phyloP scores from a whole-genome alignment of 1,140 invertebrate genomes.

The Drosophila littoralis region DNA sequence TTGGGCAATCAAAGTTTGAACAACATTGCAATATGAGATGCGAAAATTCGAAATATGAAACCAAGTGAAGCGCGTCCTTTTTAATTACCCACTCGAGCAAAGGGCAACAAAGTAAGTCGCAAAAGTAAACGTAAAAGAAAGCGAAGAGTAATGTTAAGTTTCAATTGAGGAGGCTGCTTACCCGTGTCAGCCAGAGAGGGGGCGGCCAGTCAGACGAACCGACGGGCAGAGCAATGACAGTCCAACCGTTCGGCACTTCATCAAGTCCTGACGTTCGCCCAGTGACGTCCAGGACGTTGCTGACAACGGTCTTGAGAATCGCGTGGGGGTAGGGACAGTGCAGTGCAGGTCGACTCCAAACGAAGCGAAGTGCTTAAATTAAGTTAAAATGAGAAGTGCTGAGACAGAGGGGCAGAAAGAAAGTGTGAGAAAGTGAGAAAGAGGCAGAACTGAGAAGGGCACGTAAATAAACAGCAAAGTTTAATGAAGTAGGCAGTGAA shows the following conservation, averaged over 20 bases:
- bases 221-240: slow-evolving; percentile 28
- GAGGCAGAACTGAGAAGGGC: background rate
- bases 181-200: slow-evolving; percentile 27
- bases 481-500: slow-evolving; percentile 30
- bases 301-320: slow-evolving; percentile 33
- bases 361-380: slow-evolving; percentile 39
- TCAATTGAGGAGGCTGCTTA: slow-evolving; percentile 43
- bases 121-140: slow-evolving; percentile 27
- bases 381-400: slow-evolving; percentile 36
- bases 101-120: slow-evolving; percentile 37
- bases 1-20: slow-evolving; percentile 22
- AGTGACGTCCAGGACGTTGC: slow-evolving; percentile 26
- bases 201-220: background rate
- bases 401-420: background rate
- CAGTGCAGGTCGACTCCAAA: slow-evolving; percentile 10
- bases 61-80: slow-evolving; percentile 36
- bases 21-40: slow-evolving; percentile 9
- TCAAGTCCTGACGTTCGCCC: slow-evolving; percentile 40
- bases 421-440: background rate
- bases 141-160: slow-evolving; percentile 34
- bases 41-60: slow-evolving; percentile 40
- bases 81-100: slow-evolving; percentile 52
- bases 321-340: slow-evolving; percentile 3
- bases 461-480: slow-evolving; percentile 40
- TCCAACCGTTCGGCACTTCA: slow-evolving; percentile 48